A percentile compares a stretch with the other conserved stretches of the same genome.
phyloP scores from a whole-genome alignment of 2,888 invertebrate genomes.

The Andrena chrysosceles region DNA sequence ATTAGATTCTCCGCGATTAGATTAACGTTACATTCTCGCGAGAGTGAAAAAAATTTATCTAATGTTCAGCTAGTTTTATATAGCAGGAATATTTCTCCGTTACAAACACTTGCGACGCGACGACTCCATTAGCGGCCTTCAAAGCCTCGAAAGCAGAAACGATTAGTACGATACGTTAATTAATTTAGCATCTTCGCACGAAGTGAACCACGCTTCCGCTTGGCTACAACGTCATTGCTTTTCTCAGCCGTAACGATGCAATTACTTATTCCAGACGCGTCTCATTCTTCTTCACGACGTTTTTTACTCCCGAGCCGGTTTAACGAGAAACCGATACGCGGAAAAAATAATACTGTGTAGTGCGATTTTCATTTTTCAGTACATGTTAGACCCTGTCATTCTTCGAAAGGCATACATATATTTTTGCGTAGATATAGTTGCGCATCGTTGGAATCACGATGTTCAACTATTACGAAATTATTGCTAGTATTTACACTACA shows the following conservation, averaged over 20 bases:
- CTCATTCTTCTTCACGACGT: neutral
- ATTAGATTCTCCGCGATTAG: neutral
- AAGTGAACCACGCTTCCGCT: conserved; percentile 73
- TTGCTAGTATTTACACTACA: neutral
- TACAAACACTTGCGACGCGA: neutral
- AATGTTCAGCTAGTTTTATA: neutral
- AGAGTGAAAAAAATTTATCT: neutral
- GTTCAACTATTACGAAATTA: neutral
- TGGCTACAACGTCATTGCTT: conserved; percentile 67
- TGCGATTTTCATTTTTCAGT: neutral
- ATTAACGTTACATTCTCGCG: neutral
- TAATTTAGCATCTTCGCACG: conserved; percentile 60
- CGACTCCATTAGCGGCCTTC: conserved; percentile 15
- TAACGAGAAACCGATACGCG: conserved; percentile 1
- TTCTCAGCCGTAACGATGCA: conserved; percentile 28
- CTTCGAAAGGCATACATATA: neutral
- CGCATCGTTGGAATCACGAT: neutral
- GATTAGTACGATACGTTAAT: conserved; percentile 66
- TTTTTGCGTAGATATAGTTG: neutral
- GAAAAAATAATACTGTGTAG: neutral
- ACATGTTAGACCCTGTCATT: too few species aligned
- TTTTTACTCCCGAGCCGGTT: neutral
- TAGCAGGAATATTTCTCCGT: neutral
- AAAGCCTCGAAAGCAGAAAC: conserved; percentile 48
- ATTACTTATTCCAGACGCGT: conserved; percentile 42